These are phyloP conservation scores for Tinamus guttatus DNA, from an alignment of 2,113 vertebrate genomes.

Conservation along the genomic window DNA sequence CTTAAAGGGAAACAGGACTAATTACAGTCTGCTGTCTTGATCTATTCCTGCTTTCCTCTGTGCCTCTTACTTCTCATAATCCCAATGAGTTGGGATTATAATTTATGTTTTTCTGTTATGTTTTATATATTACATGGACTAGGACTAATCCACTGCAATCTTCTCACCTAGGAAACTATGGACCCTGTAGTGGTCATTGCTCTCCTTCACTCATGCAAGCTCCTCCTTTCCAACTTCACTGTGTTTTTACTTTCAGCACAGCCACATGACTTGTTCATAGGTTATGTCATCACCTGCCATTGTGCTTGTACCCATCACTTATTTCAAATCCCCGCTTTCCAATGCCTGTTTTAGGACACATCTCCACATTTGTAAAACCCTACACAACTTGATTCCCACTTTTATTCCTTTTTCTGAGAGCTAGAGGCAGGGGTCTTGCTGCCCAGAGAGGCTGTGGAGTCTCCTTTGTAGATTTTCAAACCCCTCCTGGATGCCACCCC, in stretches of 20 bases:
- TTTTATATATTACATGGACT: background rate
- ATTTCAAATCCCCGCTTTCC: background rate
- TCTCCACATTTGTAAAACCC: background rate
- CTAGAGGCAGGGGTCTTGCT: background rate
- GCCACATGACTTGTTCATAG: background rate
- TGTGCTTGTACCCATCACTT: background rate
- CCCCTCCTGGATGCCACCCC: no score
- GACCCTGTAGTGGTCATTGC: background rate
- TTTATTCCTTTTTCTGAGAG: background rate
- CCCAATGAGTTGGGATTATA: slow-evolving; percentile 14
- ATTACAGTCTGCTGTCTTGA: slow-evolving; percentile 18
- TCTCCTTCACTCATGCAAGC: background rate
- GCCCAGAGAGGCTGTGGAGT: no score
- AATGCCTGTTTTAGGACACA: background rate
- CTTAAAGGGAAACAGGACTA: slow-evolving; percentile 21
- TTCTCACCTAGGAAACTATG: background rate
- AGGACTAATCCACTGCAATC: background rate
- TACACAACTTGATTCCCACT: background rate
- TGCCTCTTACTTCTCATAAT: slow-evolving; percentile 26
- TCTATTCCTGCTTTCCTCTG: slow-evolving; percentile 30
- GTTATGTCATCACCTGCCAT: background rate
- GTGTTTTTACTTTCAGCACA: background rate
- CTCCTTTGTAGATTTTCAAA: no score
- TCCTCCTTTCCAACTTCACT: background rate
- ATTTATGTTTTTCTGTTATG: slow-evolving; percentile 34